Base-by-base conservation (phyloP, 2,113 vertebrate species). In the Pluvialis apricaria region DNA sequence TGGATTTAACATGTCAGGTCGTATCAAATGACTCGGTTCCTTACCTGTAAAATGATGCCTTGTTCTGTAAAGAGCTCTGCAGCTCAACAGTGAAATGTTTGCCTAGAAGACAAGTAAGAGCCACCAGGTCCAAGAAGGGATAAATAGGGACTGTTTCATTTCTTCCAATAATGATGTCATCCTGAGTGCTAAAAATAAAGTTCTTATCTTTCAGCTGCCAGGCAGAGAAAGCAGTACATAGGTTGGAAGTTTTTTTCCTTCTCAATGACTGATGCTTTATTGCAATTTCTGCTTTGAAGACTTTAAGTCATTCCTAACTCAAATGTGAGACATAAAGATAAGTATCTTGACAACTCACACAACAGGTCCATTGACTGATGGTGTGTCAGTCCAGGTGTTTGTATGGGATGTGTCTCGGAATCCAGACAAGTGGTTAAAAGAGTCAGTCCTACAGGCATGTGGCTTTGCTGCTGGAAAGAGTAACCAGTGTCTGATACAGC, bases 401-500 rank as follows among this genome's bases (percentile, higher is more conserved):
- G 38, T 44, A 5, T 16, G 36, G 42, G 24, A 36, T 3, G 4
- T 40, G 70, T 79, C 69, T 89, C 0, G 0, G 64, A 44, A 55
- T 42, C 34, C 42, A 92, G 95, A 58, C 28, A 10, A 13, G 3
- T 20, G 42, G 4, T 70, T 66, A 52, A 58, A 82, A 69, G 55
- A 77, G 16, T 44, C 44, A 36, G 49, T n/a, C 19, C 22, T 31
- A 3, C 20, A n/a, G 36, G 52, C 3, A 0, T 45, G 49, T 85
- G 79, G 15, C 54, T 75, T 57, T 55, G 32, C 69, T 89, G 65
- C 71, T 88, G 82, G 38, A 11, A 60, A 5, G 45, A 16, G 15
- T 10, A 34, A 54, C 9, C 42, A 20, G 42, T 26, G 49, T 71
- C 70, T 90, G 62, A 21, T 49, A 6, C 40, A 44, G 64, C 75